Evolutionary conservation across 2,113 vertebrate species (phyloP).

Genomic region (Rhinoderma darwinii): DNA sequence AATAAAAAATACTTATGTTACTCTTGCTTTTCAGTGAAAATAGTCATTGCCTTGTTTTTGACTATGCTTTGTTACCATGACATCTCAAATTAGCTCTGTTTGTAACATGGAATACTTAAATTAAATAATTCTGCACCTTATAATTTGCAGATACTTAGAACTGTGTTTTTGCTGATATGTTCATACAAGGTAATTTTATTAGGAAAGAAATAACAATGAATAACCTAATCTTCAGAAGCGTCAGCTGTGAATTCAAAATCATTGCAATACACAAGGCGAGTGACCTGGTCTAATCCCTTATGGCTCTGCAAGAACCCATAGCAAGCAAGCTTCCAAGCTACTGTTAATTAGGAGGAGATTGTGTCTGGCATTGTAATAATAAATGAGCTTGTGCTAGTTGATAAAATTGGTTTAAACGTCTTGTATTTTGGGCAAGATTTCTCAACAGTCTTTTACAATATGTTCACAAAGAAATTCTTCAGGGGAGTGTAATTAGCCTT

Average conservation of each 20-base stretch:
- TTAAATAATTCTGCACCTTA: constrained; percentile 22
- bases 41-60: neutral
- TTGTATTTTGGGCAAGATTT: constrained; percentile 68
- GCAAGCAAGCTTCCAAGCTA: constrained; percentile 37
- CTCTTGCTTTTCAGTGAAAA: neutral
- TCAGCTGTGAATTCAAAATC: constrained; percentile 38
- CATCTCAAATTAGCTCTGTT: constrained; percentile 1
- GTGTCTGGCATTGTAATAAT: constrained; percentile 60
- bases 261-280: constrained; percentile 40
- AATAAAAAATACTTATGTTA: neutral
- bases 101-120: constrained; percentile 1
- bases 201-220: constrained; percentile 16
- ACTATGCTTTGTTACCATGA: constrained; percentile 20
- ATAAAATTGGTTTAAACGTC: constrained; percentile 65
- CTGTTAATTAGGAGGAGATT: constrained; percentile 57
- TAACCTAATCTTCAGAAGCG: constrained; percentile 11
- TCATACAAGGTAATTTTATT: constrained; percentile 36
- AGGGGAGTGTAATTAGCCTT: constrained; percentile 73
- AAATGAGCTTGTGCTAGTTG: constrained; percentile 61
- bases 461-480: constrained; percentile 75
- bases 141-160: constrained; percentile 20
- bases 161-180: constrained; percentile 23
- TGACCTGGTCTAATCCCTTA: constrained; percentile 44
- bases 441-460: constrained; percentile 68
- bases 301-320: constrained; percentile 19